Evolutionary conservation across 2,888 invertebrate species (phyloP), one percentile per base, ranked within the genome.

Genomic region (Gonocerus acuteangulatus): DNA sequence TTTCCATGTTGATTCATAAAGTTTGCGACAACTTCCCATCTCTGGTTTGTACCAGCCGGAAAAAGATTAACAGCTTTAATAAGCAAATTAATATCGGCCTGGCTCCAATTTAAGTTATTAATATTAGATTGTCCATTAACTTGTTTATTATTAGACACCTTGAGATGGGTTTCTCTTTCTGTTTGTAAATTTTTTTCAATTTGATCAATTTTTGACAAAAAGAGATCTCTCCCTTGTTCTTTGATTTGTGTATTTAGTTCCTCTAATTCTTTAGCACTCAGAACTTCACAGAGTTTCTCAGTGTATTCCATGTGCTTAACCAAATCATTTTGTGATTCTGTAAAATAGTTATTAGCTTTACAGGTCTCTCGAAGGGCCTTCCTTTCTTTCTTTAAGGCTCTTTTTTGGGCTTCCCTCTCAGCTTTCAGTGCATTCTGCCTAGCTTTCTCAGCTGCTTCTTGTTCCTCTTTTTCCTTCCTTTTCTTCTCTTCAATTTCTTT

Each of bases 31-130:
- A 95, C 93, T 49, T 95, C 93, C 80, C 79, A 85, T 94, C 81
- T 72, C 36, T 93, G 89, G 71, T 86, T 88, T 0, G 97, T 99
- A 15, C 94, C 99, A 4, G 96, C 95, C 0, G 99, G 99, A 74
- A 96, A 99, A 2, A 97, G 75, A 76, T 97, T 97, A 0, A 97
- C 95, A 18, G 95, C 95, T 75, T 99, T 99, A 57, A 97, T 94
- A 2, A 99, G 80, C 48, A 93, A 77, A 71, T 93, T 91, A 18
- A 93, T 79, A 73, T 94, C 91, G 63, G 88, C 89, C 54, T 84
- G 83, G 13, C 81, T 81, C 99, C 99, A 99, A 61, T 60, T 64
- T 2, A 60, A 51, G 19, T 45, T 60, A 51, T 49, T 64, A 18
- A 51, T 51, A 27, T 42, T 54, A 3, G 54, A 18, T 13, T 62